A percentile compares a stretch with the other conserved stretches of the same genome.
Evolutionary conservation across 2,113 vertebrate genomes (phyloP).

Genomic region (Notarius lentiginosus): DNA sequence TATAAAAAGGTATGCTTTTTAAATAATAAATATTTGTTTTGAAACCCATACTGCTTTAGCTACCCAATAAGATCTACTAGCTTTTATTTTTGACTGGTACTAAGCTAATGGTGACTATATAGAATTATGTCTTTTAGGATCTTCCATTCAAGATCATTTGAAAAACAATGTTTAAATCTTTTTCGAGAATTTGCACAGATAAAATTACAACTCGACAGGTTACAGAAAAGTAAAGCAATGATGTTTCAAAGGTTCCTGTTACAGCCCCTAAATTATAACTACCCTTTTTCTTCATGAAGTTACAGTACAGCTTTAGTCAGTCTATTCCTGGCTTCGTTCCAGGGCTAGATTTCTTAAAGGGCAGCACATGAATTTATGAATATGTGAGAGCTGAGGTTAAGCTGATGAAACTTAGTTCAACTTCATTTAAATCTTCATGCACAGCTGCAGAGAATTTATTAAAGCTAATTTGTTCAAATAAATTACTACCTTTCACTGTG

Average conservation of each 20-base stretch:
- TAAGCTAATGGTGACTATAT: neutral
- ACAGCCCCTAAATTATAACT: neutral
- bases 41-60: neutral
- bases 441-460: conserved; percentile 25
- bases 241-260: neutral
- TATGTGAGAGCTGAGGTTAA: conserved; percentile 24
- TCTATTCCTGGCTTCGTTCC: conserved; percentile 25
- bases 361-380: conserved; percentile 29
- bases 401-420: conserved; percentile 17
- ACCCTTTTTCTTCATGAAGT: neutral
- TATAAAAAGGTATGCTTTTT: neutral
- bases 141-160: neutral
- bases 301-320: neutral
- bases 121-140: neutral
- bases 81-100: neutral
- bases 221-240: neutral
- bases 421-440: conserved; percentile 11
- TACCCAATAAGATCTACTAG: neutral
- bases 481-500: conserved; percentile 8
- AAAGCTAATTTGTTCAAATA: conserved; percentile 23
- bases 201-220: neutral
- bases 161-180: neutral
- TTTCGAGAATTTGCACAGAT: neutral
- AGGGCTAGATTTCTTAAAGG: conserved; percentile 9
- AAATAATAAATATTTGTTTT: conserved; percentile 16